Conservation (phyloP, 2,888 invertebrate genomes). For the Cremastinae sp. region DNA sequence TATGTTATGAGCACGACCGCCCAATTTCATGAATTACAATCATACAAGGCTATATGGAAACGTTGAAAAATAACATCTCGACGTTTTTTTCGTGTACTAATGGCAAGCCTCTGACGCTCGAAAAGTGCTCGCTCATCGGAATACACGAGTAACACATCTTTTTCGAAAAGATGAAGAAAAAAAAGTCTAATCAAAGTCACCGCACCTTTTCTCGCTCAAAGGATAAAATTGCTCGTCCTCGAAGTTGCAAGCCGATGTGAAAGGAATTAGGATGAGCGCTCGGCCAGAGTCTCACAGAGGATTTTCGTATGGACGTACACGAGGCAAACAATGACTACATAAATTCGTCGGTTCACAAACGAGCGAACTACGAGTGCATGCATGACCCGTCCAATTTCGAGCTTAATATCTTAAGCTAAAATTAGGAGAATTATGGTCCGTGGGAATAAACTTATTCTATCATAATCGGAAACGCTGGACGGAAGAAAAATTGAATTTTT, state of each 20-base stretch:
- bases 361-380: background rate
- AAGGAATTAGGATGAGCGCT: slow-evolving; percentile 18
- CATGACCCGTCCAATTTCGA: slow-evolving; percentile 42
- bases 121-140: slow-evolving; percentile 35
- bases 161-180: background rate
- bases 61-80: slow-evolving; percentile 36
- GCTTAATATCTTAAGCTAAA: slow-evolving; percentile 37
- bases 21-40: slow-evolving; percentile 17
- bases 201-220: slow-evolving; percentile 10
- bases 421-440: slow-evolving; percentile 15
- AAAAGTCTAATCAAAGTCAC: background rate
- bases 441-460: slow-evolving; percentile 11
- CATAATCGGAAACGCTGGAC: background rate
- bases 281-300: slow-evolving; percentile 16
- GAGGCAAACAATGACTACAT: slow-evolving; percentile 75
- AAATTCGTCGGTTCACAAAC: slow-evolving; percentile 67
- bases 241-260: slow-evolving; percentile 12
- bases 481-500: background rate
- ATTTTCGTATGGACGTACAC: slow-evolving; percentile 8
- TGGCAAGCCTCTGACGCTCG: slow-evolving; percentile 46
- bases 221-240: slow-evolving; percentile 9
- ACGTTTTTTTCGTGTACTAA: slow-evolving; percentile 35
- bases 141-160: slow-evolving; percentile 22
- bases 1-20: slow-evolving; percentile 4
- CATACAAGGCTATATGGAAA: slow-evolving; percentile 8